Evolutionary conservation across 2,113 vertebrate genomes (phyloP).

Genomic region (Oceanites oceanicus): DNA sequence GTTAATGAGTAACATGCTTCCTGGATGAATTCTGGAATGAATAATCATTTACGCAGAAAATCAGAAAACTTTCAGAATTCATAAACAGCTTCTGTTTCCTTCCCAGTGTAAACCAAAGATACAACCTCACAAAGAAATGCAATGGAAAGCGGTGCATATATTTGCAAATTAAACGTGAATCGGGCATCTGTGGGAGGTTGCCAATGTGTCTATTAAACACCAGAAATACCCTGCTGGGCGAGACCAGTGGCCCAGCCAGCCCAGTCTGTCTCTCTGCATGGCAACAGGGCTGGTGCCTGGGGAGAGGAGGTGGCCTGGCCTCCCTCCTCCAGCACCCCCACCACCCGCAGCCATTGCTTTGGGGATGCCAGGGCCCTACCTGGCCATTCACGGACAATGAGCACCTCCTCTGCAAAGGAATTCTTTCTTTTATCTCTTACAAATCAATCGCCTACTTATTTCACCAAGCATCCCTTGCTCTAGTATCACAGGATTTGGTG

Average conservation of each 20-base stretch:
- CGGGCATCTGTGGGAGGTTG: neutral
- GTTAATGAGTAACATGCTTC: neutral
- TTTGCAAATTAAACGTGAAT: neutral
- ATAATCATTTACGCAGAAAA: neutral
- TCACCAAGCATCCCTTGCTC: neutral
- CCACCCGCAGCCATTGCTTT: neutral
- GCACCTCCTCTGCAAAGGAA: neutral
- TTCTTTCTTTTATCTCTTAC: neutral
- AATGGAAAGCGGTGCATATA: rapidly evolving
- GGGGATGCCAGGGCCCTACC: neutral
- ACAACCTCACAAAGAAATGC: neutral
- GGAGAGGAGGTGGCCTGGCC: neutral
- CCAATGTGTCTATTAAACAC: neutral
- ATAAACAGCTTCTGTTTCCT: neutral
- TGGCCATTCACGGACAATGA: neutral
- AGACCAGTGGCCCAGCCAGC: neutral
- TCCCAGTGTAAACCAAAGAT: neutral
- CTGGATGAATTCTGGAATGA: neutral
- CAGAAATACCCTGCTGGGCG: neutral
- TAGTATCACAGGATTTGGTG: neutral
- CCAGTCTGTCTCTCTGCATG: neutral
- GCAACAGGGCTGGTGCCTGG: neutral
- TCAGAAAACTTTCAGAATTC: neutral
- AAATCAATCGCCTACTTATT: neutral
- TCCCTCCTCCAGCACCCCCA: neutral